Percentiles rank a stretch among this genome's conserved stretches.
Conservation (phyloP, 2,797 vertebrate species). For the Octomys mimax region DNA sequence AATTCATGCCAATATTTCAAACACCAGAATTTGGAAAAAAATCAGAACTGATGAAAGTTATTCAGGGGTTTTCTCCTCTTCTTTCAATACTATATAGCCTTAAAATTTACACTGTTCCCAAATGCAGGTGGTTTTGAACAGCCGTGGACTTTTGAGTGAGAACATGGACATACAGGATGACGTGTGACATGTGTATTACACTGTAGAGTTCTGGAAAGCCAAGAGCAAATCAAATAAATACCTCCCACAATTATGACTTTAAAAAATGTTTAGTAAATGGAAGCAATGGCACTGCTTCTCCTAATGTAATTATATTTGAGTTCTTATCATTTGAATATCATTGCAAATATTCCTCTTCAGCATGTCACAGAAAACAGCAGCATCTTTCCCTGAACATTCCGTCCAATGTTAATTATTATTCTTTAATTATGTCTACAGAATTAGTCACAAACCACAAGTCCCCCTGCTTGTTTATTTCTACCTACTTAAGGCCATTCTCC, state of each 20-base stretch:
- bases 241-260: background rate
- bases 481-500: background rate
- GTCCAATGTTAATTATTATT: background rate
- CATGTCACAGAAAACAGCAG: background rate
- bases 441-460: background rate
- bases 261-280: background rate
- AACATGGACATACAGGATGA: background rate
- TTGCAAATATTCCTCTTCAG: background rate
- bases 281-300: background rate
- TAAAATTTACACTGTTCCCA: background rate
- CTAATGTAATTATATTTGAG: background rate
- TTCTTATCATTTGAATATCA: background rate
- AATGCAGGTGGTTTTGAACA: background rate
- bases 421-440: background rate
- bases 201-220: background rate
- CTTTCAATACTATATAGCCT: background rate
- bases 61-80: background rate
- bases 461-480: background rate
- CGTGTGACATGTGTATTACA: background rate
- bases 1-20: background rate
- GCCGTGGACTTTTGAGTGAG: background rate
- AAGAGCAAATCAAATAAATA: background rate
- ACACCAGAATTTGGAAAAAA: background rate
- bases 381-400: background rate
- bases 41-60: background rate